These are phyloP conservation scores for Rhagophthalmus giganteus DNA, from an alignment of 2,888 invertebrate species.

Conservation along the genomic window DNA sequence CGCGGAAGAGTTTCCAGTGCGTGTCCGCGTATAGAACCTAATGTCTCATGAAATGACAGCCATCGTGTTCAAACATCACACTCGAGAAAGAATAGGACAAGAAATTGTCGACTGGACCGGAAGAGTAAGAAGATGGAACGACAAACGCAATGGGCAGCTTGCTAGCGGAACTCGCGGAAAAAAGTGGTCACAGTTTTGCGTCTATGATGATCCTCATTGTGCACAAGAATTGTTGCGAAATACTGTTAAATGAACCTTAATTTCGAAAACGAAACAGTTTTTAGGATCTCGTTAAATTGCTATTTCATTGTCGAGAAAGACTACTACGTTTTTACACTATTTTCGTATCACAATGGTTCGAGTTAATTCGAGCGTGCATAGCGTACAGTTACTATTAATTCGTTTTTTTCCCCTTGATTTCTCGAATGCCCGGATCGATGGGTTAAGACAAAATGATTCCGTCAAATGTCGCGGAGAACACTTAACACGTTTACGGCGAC, in stretches of 20 bases:
- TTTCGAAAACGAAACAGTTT: slow-evolving; percentile 4
- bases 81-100: slow-evolving; percentile 9
- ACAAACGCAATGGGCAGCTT: slow-evolving; percentile 23
- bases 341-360: not conserved
- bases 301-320: not conserved
- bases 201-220: slow-evolving; percentile 28
- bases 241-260: slow-evolving; percentile 18
- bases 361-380: not conserved
- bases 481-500: slow-evolving; percentile 4
- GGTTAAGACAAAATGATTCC: not conserved
- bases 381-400: not conserved
- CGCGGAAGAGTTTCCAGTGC: slow-evolving; percentile 11
- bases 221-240: slow-evolving; percentile 17
- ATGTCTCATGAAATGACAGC: slow-evolving; percentile 16
- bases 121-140: slow-evolving; percentile 16
- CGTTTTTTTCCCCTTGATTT: not conserved
- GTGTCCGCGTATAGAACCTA: slow-evolving; percentile 10
- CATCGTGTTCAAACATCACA: slow-evolving; percentile 11
- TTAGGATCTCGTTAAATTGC: not conserved
- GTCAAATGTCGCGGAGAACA: no score
- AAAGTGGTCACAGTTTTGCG: slow-evolving; percentile 30
- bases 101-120: slow-evolving; percentile 32
- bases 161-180: slow-evolving; percentile 23
- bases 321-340: not conserved
- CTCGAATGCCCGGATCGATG: not conserved